Evolutionary conservation across 53 echinoderm and acorn worm species (phyloP).

Genomic region (Astropecten irregularis): DNA sequence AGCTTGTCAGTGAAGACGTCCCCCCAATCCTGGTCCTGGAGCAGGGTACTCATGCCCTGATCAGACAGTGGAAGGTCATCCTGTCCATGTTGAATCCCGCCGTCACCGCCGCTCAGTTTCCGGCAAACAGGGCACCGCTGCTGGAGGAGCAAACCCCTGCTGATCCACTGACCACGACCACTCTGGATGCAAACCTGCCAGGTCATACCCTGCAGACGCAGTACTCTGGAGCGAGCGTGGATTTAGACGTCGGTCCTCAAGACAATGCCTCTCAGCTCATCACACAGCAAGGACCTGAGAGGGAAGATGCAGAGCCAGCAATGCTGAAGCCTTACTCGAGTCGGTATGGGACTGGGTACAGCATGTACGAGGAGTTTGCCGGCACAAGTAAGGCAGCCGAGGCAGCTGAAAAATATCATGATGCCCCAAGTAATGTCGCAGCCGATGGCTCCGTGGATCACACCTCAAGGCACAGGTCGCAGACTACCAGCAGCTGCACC

Average conservation of each 20-base stretch:
- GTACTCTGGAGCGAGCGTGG: slow-evolving; percentile 38
- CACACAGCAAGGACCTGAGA: slow-evolving; percentile 17
- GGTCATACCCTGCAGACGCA: slow-evolving; percentile 46
- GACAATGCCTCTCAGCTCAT: slow-evolving; percentile 28
- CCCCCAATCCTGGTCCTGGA: slow-evolving; percentile 81
- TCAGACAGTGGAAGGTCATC: slow-evolving; percentile 96
- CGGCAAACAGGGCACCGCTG: slow-evolving; percentile 47
- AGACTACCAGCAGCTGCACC: slow-evolving; percentile 33
- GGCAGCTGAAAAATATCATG: slow-evolving; percentile 17
- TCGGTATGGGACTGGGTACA: slow-evolving; percentile 57
- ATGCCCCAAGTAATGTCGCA: neutral
- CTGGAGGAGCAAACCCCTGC: slow-evolving; percentile 41
- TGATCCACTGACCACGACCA: neutral
- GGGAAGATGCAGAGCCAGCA: slow-evolving; percentile 4
- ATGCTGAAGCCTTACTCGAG: slow-evolving; percentile 50
- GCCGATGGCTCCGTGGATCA: neutral
- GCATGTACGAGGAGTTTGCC: slow-evolving; percentile 93
- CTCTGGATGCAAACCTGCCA: neutral
- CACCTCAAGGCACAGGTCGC: slow-evolving; percentile 10
- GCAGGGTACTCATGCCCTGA: slow-evolving; percentile 83
- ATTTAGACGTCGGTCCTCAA: neutral
- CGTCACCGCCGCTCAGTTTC: slow-evolving; percentile 66
- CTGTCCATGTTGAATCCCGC: slow-evolving; percentile 81
- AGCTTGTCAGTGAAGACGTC: slow-evolving; percentile 72
- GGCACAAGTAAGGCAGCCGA: slow-evolving; percentile 53